Evolutionary conservation across 2,797 vertebrate species (phyloP).

Genomic region (Rhynchonycteris naso): DNA sequence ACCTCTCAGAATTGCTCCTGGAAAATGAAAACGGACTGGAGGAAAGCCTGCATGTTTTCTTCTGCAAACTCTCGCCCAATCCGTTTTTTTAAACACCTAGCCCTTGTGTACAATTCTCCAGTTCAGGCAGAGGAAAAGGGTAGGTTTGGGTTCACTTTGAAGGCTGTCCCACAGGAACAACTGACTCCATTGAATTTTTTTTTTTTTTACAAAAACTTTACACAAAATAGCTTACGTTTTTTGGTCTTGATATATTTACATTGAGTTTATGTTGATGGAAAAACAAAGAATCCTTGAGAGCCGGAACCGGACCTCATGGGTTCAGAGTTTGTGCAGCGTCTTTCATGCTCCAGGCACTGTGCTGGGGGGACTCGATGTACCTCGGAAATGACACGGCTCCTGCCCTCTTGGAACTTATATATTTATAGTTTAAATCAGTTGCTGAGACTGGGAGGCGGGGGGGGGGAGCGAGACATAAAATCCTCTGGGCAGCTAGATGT

Average conservation of each 20-base stretch:
- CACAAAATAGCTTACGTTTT: not conserved
- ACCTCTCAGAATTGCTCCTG: not conserved
- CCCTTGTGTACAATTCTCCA: not conserved
- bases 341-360: not conserved
- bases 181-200: not conserved
- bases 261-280: not conserved
- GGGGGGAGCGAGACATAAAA: not conserved
- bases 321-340: not conserved
- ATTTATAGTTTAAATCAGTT: not conserved
- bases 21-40: slow-evolving; percentile 7
- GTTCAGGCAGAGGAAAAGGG: not conserved
- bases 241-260: not conserved
- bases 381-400: not conserved
- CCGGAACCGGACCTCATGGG: not conserved
- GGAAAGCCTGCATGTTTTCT: not conserved
- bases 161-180: not conserved
- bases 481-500: not conserved
- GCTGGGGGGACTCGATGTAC: not conserved
- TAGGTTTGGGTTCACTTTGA: not conserved
- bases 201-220: not conserved
- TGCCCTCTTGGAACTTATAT: not conserved
- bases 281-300: not conserved
- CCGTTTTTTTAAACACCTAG: not conserved
- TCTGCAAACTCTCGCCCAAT: not conserved
- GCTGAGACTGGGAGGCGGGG: not conserved